These are phyloP conservation scores for Turritopsis dohrnii DNA, from an alignment of 30 jellyfish, hydroid and myxozoan species.

Conservation along the genomic window DNA sequence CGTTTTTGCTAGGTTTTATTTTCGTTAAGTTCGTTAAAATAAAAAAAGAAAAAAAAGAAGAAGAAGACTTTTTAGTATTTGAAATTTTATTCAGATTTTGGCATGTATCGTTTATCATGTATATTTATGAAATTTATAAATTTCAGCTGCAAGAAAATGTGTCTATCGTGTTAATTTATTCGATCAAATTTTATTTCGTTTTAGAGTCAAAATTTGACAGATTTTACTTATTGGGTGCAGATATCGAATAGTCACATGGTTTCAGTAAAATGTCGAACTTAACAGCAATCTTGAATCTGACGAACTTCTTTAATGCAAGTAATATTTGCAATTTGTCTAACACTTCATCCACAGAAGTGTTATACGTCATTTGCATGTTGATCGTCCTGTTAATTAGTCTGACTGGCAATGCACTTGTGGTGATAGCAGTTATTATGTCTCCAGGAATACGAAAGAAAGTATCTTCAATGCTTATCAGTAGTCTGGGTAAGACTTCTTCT, in stretches of 20 bases:
- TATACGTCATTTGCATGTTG: slow-evolving; percentile 41
- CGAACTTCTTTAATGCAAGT: background rate
- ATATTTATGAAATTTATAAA: too few relatives aligned
- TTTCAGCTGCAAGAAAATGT: too few relatives aligned
- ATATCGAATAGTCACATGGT: background rate
- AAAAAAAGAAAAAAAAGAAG: too few relatives aligned
- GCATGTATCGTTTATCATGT: too few relatives aligned
- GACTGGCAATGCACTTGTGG: slow-evolving; percentile 61
- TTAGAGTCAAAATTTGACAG: too few relatives aligned
- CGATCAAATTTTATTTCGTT: too few relatives aligned
- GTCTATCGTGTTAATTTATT: too few relatives aligned
- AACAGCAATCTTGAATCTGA: background rate
- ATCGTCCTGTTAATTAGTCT: slow-evolving; percentile 45
- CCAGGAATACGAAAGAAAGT: slow-evolving; percentile 44
- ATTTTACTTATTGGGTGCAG: too few relatives aligned
- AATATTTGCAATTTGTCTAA: background rate
- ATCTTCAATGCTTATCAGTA: slow-evolving; percentile 50
- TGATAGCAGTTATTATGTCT: slow-evolving; percentile 48
- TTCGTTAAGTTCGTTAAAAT: too few relatives aligned
- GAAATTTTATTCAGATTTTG: too few relatives aligned
- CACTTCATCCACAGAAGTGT: background rate
- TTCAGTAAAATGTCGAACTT: background rate
- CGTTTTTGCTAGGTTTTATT: too few relatives aligned
- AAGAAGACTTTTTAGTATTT: too few relatives aligned
- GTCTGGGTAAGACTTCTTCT: slow-evolving; percentile 55